Evolutionary conservation across 1,140 invertebrate species (phyloP).

Genomic region (Megalopta genalis): DNA sequence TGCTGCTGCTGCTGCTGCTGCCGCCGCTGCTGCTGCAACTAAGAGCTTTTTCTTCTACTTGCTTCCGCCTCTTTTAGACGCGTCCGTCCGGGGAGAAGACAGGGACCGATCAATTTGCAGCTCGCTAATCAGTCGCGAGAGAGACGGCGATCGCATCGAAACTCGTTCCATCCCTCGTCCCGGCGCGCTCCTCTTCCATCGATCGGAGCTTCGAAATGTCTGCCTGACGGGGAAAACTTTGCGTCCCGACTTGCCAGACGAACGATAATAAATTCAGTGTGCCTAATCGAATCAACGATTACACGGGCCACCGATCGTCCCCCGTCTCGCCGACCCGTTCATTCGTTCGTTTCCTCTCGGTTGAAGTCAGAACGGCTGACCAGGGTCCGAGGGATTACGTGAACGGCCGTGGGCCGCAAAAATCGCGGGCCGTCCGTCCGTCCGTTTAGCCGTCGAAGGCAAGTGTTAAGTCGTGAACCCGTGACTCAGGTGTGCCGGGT

Average conservation of each 20-base stretch:
- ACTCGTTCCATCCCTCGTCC: no score
- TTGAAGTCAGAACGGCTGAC: neutral
- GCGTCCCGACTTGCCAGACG: no score
- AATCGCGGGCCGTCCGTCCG: slow-evolving; percentile 6
- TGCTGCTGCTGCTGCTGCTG: neutral
- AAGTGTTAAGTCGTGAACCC: slow-evolving; percentile 73
- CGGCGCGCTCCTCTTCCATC: no score
- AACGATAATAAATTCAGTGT: neutral
- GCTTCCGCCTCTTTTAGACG: neutral
- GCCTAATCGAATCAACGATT: slow-evolving; percentile 52
- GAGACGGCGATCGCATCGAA: no score
- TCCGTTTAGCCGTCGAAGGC: slow-evolving; percentile 39
- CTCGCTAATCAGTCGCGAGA: no score
- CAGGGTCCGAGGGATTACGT: neutral
- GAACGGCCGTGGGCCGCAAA: neutral
- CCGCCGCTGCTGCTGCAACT: slow-evolving; percentile 2
- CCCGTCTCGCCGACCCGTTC: no score
- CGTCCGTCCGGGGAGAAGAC: no score
- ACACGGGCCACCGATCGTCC: slow-evolving; percentile 18
- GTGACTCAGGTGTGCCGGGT: slow-evolving; percentile 66
- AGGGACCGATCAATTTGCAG: no score
- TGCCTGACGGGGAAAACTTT: no score
- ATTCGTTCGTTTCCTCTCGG: neutral
- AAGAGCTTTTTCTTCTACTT: slow-evolving; percentile 14
- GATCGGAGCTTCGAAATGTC: no score